Conservation (phyloP, 2,113 vertebrate genomes). For the Takifugu flavidus region DNA sequence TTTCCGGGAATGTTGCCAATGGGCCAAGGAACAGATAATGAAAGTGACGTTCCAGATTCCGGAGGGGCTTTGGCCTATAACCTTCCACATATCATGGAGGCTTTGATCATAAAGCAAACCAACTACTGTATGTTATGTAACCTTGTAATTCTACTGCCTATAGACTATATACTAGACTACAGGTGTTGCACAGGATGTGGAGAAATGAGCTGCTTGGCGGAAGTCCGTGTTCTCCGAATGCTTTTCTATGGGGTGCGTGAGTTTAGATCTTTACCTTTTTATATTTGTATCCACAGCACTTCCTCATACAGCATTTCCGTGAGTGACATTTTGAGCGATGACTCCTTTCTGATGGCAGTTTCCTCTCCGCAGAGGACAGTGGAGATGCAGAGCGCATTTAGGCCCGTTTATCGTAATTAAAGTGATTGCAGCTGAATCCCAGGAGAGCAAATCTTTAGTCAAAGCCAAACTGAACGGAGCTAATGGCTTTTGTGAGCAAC, state of each 20-base stretch:
- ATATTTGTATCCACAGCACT: background rate
- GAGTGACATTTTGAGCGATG: slow-evolving; percentile 15
- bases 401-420: slow-evolving; percentile 33
- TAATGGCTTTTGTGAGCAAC: slow-evolving; percentile 55
- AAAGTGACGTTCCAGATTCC: too few relatives aligned
- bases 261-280: background rate
- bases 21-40: too few relatives aligned
- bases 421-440: slow-evolving; percentile 41
- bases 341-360: slow-evolving; percentile 23
- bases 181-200: too few relatives aligned
- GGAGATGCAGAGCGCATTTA: slow-evolving; percentile 23
- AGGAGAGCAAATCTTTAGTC: slow-evolving; percentile 36
- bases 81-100: too few relatives aligned
- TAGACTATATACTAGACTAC: too few relatives aligned
- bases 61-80: too few relatives aligned
- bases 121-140: too few relatives aligned
- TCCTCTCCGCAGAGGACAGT: slow-evolving; percentile 7
- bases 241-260: background rate
- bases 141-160: too few relatives aligned
- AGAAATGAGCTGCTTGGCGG: too few relatives aligned
- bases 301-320: slow-evolving; percentile 17
- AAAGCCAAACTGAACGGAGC: slow-evolving; percentile 42
- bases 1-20: too few relatives aligned
- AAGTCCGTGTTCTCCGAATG: too few relatives aligned
- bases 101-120: too few relatives aligned